Conservation (phyloP, 2,113 vertebrate genomes). For the Centropus bengalensis region DNA sequence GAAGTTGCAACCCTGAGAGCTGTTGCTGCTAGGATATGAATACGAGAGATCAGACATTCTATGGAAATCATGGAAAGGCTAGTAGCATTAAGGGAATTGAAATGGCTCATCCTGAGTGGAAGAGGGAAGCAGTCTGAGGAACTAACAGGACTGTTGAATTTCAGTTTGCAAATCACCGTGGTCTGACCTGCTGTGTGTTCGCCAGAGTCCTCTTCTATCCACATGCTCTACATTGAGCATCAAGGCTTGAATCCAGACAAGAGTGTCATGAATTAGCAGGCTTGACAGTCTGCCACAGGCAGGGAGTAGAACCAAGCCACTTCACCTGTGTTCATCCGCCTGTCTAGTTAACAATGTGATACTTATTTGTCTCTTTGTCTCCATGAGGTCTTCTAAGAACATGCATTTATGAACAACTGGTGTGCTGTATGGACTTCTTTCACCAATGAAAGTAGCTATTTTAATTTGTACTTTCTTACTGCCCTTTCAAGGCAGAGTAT, state of each 20-base stretch:
- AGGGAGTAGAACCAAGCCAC: neutral
- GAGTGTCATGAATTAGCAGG: neutral
- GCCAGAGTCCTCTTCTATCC: neutral
- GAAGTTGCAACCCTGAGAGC: neutral
- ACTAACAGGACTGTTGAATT: neutral
- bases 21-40: neutral
- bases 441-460: fast-evolving
- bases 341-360: neutral
- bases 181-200: neutral
- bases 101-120: neutral
- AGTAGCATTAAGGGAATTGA: neutral
- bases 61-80: neutral
- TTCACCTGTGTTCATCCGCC: neutral
- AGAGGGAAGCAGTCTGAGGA: neutral
- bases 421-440: fast-evolving
- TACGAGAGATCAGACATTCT: neutral
- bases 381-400: neutral
- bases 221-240: neutral
- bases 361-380: neutral
- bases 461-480: neutral
- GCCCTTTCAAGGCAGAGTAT: neutral
- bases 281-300: neutral
- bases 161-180: neutral
- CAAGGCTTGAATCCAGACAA: neutral
- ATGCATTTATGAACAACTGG: neutral